Percentiles rank a stretch among this genome's conserved stretches.
Conservation (phyloP, 2,888 invertebrate genomes). For the Lasioglossum pauxillum region DNA sequence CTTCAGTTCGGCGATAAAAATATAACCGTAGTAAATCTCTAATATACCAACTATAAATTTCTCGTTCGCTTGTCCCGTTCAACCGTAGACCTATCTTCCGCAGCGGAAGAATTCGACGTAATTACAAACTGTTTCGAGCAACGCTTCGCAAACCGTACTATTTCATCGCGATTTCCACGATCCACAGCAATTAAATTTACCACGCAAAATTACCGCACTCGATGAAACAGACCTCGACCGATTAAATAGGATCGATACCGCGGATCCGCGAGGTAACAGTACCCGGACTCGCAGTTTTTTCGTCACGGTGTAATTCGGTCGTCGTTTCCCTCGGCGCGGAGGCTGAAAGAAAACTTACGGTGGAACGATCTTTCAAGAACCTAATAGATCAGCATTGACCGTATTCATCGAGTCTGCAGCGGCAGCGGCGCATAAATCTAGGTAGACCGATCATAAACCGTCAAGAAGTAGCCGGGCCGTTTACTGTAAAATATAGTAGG, state of each 20-base stretch:
- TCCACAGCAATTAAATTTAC: conserved; percentile 32
- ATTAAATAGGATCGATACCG: conserved; percentile 11
- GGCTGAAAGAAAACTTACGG: not conserved
- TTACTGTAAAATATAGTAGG: conserved; percentile 20
- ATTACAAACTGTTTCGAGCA: not conserved
- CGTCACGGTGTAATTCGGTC: conserved; percentile 14
- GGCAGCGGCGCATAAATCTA: not conserved
- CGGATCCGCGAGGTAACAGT: conserved; percentile 14
- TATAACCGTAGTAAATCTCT: no score
- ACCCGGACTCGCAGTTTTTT: not conserved
- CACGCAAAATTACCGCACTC: conserved; percentile 25
- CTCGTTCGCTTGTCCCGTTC: not conserved
- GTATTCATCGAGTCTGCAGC: not conserved
- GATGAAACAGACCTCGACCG: conserved; percentile 2
- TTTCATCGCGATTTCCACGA: not conserved
- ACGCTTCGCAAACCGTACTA: not conserved
- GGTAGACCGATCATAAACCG: conserved; percentile 28
- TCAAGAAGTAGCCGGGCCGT: conserved; percentile 27
- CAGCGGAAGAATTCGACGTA: not conserved
- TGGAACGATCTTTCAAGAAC: not conserved
- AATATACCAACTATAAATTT: no score
- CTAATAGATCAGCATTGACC: conserved; percentile 18
- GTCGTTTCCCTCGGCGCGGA: not conserved
- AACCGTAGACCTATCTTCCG: not conserved
- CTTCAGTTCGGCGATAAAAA: no score